Percentiles rank a stretch among this genome's conserved stretches.
Evolutionary conservation across 2,797 vertebrate genomes (phyloP).

Genomic region (Nannoperca obscura): DNA sequence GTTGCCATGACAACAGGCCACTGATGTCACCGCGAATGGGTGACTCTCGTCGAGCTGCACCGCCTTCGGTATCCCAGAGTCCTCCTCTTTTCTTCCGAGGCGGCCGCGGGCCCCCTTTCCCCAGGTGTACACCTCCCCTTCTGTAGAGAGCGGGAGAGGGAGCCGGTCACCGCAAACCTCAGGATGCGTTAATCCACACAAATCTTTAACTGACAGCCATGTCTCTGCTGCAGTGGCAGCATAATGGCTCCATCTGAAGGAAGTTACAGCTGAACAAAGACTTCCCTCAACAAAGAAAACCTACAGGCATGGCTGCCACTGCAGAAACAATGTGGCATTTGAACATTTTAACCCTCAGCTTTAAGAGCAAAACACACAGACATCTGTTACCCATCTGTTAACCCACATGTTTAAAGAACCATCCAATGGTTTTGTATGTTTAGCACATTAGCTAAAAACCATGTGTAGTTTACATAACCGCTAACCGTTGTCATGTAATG

Average conservation of each 20-base stretch:
- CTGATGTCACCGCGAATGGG: constrained; percentile 92
- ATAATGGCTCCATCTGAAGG: constrained; percentile 62
- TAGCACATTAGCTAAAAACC: constrained; percentile 27
- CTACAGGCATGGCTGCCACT: constrained; percentile 55
- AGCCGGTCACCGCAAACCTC: constrained; percentile 23
- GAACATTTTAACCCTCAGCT: constrained; percentile 52
- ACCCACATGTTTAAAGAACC: constrained; percentile 33
- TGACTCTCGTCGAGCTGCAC: constrained; percentile 94
- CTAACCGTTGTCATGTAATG: constrained; percentile 5
- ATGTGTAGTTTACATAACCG: constrained; percentile 12
- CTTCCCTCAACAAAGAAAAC: constrained; percentile 63
- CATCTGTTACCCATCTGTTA: constrained; percentile 44
- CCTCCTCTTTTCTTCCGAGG: constrained; percentile 94
- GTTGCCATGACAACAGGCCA: constrained; percentile 99
- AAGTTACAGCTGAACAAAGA: constrained; percentile 72
- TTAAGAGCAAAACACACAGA: constrained; percentile 48
- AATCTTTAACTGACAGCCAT: constrained; percentile 59
- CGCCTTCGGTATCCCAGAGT: constrained; percentile 88
- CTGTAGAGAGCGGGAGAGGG: constrained; percentile 75
- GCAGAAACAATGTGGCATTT: constrained; percentile 61
- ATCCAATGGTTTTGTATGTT: constrained; percentile 28
- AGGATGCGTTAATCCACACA: constrained; percentile 59
- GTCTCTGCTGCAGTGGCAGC: constrained; percentile 52
- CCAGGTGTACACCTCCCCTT: constrained; percentile 96
- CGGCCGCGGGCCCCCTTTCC: constrained; percentile 97